These are phyloP conservation scores for Leptopilina clavipes DNA, from an alignment of 1,140 invertebrate species.

Conservation along the genomic window DNA sequence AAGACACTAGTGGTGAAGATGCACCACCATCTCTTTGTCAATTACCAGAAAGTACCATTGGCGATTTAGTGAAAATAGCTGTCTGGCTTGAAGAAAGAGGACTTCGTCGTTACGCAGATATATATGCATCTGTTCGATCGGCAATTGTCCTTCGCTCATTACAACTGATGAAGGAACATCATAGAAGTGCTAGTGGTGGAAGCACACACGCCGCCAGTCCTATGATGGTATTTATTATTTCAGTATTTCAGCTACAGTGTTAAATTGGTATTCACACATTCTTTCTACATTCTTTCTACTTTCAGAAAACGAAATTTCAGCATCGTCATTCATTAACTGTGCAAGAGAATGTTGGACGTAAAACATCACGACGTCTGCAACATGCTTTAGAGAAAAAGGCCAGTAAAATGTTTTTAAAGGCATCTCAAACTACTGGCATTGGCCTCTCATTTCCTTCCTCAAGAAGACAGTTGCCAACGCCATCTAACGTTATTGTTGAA, in stretches of 20 bases:
- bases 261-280: too few species aligned
- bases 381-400: slow-evolving; percentile 88
- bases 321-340: slow-evolving; percentile 70
- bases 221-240: slow-evolving; percentile 75
- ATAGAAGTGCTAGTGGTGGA: slow-evolving; percentile 84
- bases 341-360: slow-evolving; percentile 70
- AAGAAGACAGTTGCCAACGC: slow-evolving; percentile 66
- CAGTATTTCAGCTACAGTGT: too few species aligned
- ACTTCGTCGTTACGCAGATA: slow-evolving; percentile 85
- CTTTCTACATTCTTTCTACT: slow-evolving; percentile 33
- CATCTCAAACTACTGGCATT: slow-evolving; percentile 81
- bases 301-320: slow-evolving; percentile 75
- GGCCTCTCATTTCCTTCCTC: slow-evolving; percentile 66
- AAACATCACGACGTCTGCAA: slow-evolving; percentile 73
- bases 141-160: slow-evolving; percentile 85
- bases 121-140: slow-evolving; percentile 87
- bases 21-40: slow-evolving; percentile 73
- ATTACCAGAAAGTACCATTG: slow-evolving; percentile 79
- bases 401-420: slow-evolving; percentile 89
- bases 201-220: slow-evolving; percentile 75
- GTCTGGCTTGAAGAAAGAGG: slow-evolving; percentile 90
- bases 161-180: slow-evolving; percentile 86
- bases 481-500: slow-evolving; percentile 61
- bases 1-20: slow-evolving; percentile 79
- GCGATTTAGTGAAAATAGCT: slow-evolving; percentile 86